phyloP scores from a whole-genome alignment of 1,140 invertebrate species.

The Tetramorium alpestre region DNA sequence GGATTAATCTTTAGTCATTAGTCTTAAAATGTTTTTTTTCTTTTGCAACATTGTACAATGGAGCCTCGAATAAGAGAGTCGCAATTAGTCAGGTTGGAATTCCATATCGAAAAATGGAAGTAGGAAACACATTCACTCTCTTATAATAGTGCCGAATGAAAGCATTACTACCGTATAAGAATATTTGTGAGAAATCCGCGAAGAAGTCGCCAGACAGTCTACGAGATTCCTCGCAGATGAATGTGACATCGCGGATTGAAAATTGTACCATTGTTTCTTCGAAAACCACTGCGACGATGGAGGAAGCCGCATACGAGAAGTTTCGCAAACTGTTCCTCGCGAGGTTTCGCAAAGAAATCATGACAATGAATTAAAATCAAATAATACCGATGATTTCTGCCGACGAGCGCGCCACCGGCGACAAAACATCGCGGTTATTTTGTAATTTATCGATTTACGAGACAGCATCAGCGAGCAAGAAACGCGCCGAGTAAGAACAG shows the following conservation, averaged over 20 bases:
- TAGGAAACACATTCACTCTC: conserved; percentile 7
- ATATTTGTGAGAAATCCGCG: not conserved
- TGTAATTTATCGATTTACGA: conserved; percentile 49
- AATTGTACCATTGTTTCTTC: conserved; percentile 58
- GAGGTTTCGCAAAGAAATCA: conserved; percentile 49
- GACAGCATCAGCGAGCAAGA: conserved; percentile 27
- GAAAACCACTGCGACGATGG: not conserved
- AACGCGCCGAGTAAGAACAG: not conserved
- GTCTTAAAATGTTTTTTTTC: not conserved
- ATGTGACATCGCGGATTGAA: conserved; percentile 51
- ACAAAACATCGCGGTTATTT: conserved; percentile 18
- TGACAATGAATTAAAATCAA: conserved; percentile 73
- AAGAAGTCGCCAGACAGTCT: conserved; percentile 59
- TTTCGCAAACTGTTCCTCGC: conserved; percentile 40
- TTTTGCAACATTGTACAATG: not conserved
- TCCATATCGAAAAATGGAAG: conserved; percentile 18
- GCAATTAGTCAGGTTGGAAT: conserved; percentile 34
- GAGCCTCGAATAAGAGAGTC: not conserved
- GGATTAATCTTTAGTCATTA: conserved; percentile 2
- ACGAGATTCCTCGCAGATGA: not conserved
- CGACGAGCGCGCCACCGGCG: not conserved
- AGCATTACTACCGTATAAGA: conserved; percentile 16
- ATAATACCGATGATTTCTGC: conserved; percentile 48
- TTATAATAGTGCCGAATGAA: conserved; percentile 33
- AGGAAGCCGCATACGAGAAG: conserved; percentile 40